Evolutionary conservation across 2,797 vertebrate species (phyloP).

Genomic region (Linurgus olivaceus): DNA sequence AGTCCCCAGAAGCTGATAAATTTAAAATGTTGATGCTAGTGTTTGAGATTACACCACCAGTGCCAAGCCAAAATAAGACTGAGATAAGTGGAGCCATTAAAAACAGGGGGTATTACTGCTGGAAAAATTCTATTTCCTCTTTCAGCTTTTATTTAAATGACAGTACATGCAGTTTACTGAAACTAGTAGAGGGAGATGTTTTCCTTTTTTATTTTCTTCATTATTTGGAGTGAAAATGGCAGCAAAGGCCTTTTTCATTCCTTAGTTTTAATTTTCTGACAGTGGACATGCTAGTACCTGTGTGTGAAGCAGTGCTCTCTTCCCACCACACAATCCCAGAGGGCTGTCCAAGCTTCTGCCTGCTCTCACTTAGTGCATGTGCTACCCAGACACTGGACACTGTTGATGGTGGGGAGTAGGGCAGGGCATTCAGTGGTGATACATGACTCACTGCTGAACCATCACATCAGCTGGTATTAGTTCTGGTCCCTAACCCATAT

Average conservation of each 20-base stretch:
- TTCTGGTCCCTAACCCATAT: not conserved
- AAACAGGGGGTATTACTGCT: not conserved
- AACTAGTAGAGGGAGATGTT: not conserved
- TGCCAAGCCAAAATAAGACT: not conserved
- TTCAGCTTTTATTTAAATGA: not conserved
- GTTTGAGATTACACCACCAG: not conserved
- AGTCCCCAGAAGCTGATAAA: not conserved
- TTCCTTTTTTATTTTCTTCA: not conserved
- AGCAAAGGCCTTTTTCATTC: not conserved
- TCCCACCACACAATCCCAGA: not conserved
- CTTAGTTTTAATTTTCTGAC: not conserved
- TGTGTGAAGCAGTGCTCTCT: not conserved
- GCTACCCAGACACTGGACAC: not conserved
- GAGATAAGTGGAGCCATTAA: not conserved
- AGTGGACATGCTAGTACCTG: not conserved
- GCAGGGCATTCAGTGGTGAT: not conserved
- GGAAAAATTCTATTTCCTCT: not conserved
- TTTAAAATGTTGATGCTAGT: not conserved
- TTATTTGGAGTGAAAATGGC: not conserved
- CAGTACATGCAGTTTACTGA: not conserved
- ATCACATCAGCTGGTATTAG: not conserved
- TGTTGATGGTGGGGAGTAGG: not conserved
- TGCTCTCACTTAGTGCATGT: not conserved
- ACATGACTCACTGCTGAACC: not conserved
- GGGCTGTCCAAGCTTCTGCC: not conserved